A percentile compares a stretch with the other conserved stretches of the same genome.
Conservation (phyloP, 2,888 invertebrate genomes). For the Agriopis marginaria region DNA sequence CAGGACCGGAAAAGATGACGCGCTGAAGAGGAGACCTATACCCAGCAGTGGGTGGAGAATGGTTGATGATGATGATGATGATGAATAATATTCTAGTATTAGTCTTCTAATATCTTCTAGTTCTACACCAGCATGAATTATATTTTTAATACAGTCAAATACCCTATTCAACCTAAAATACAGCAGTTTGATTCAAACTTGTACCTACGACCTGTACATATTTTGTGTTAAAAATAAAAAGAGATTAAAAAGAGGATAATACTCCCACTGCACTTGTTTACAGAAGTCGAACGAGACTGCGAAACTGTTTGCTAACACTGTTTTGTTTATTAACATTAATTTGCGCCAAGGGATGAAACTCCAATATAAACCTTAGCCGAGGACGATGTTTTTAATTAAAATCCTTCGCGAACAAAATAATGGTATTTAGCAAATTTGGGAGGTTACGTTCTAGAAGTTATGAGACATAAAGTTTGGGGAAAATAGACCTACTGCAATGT, state of each 20-base stretch:
- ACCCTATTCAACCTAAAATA: too few relatives aligned
- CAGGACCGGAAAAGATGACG: too few relatives aligned
- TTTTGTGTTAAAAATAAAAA: constrained; percentile 25
- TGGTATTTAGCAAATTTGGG: constrained; percentile 41
- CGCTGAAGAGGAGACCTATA: too few relatives aligned
- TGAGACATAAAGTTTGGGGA: constrained; percentile 5
- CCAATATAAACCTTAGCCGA: constrained; percentile 37
- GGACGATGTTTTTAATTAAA: constrained; percentile 47
- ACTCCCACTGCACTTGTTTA: constrained; percentile 36
- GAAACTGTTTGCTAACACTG: constrained; percentile 21
- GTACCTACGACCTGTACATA: too few relatives aligned
- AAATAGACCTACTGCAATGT: constrained; percentile 1
- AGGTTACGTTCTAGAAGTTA: constrained; percentile 28
- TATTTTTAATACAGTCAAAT: too few relatives aligned
- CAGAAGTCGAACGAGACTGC: constrained; percentile 38
- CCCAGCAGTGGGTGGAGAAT: too few relatives aligned
- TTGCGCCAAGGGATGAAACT: constrained; percentile 40
- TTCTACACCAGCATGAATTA: too few relatives aligned
- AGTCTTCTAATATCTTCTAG: too few relatives aligned
- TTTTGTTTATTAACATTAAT: constrained; percentile 46
- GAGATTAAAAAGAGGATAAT: constrained; percentile 23
- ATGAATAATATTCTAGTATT: too few relatives aligned
- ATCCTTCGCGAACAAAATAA: constrained; percentile 40
- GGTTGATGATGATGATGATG: too few relatives aligned
- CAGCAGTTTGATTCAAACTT: too few relatives aligned